Conservation (phyloP, 2,113 vertebrate species). For the Malaclemys terrapin region DNA sequence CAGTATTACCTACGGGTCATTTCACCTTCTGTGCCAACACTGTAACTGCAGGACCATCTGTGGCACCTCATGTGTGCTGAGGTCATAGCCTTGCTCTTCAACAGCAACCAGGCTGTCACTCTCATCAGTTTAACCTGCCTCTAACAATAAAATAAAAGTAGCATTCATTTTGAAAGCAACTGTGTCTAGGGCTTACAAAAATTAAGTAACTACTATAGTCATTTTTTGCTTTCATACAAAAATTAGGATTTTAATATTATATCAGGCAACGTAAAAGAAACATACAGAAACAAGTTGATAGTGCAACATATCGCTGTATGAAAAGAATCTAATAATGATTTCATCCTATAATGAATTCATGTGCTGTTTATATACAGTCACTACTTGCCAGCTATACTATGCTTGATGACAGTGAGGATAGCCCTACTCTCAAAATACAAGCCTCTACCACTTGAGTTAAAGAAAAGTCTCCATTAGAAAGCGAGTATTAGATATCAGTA, state of each 20-base stretch:
- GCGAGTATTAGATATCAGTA: background rate
- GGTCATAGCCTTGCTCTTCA: background rate
- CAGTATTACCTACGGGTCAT: background rate
- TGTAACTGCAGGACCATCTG: background rate
- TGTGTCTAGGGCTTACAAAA: background rate
- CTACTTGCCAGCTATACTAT: background rate
- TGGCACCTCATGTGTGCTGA: background rate
- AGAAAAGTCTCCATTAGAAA: background rate
- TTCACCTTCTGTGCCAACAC: background rate
- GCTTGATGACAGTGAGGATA: background rate
- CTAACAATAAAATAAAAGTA: background rate
- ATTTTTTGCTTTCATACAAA: background rate
- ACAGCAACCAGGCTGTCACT: background rate
- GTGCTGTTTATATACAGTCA: background rate
- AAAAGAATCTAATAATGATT: background rate
- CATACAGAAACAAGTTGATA: background rate
- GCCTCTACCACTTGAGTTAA: background rate
- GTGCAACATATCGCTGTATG: background rate
- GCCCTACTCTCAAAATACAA: background rate
- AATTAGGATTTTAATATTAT: background rate
- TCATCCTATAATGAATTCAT: background rate
- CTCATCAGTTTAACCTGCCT: background rate
- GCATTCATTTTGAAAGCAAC: background rate
- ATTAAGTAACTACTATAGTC: background rate
- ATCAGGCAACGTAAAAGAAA: background rate